A percentile compares a stretch with the other conserved stretches of the same genome.
Evolutionary conservation across 2,113 vertebrate species (phyloP).

Genomic region (Corythornis vintsioides): DNA sequence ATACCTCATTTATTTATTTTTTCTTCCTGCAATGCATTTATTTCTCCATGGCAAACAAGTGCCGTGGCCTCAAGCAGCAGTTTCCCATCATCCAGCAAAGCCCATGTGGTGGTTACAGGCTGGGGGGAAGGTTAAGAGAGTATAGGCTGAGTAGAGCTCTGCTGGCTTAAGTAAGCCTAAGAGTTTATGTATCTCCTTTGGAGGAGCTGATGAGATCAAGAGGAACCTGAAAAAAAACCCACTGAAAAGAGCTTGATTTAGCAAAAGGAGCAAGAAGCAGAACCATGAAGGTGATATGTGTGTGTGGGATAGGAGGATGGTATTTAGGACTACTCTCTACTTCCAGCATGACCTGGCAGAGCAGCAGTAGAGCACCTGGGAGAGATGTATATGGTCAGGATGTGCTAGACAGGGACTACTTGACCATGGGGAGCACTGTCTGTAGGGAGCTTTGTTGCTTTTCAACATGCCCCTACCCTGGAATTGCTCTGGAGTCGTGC

Average conservation of each 20-base stretch:
- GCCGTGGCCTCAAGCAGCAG: neutral
- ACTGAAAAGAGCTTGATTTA: neutral
- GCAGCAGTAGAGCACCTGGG: neutral
- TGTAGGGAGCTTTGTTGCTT: neutral
- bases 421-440: neutral
- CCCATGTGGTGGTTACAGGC: neutral
- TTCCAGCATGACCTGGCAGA: neutral
- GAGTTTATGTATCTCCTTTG: fast-evolving
- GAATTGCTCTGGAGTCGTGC: neutral
- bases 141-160: neutral
- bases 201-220: neutral
- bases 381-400: fast-evolving
- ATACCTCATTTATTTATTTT: neutral
- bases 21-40: neutral
- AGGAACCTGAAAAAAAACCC: fast-evolving
- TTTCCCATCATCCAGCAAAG: neutral
- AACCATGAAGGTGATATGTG: fast-evolving
- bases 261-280: fast-evolving
- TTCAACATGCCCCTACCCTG: fast-evolving
- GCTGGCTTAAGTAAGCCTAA: neutral
- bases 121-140: neutral
- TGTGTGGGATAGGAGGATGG: neutral
- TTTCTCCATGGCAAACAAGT: neutral
- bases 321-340: neutral
- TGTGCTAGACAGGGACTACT: neutral